Evolutionary conservation across 1,140 invertebrate genomes (phyloP), one percentile per base, ranked within the genome.

Genomic region (Mamestra configurata): DNA sequence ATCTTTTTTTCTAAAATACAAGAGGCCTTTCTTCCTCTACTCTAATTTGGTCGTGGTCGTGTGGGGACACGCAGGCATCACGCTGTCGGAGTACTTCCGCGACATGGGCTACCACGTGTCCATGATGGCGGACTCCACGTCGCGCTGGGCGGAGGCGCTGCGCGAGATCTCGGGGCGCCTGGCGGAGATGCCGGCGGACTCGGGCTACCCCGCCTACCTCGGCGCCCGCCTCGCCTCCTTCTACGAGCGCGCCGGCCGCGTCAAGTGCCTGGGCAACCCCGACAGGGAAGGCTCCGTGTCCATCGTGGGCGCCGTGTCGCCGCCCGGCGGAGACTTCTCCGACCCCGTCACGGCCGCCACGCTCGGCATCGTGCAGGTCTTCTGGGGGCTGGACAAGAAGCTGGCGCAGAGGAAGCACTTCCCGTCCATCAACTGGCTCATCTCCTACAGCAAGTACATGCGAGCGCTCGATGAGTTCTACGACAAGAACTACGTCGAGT

Each of bases 51-150:
- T n/a, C n/a, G n/a, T n/a, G n/a, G n/a, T n/a, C n/a, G n/a, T n/a
- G n/a, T n/a, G n/a, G n/a, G n/a, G n/a, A n/a, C n/a, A 4, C 5
- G 31, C 86, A 97, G 98, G 98, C 92, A 99, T 99, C 93, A 99
- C 99, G 0, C 95, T 99, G 1, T 99, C 99, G 27, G 99, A 99
- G 95, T 99, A 99, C 95, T 99, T 99, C 96, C 96, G 98, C 93
- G 99, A 99, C 94, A 99, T 99, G 99, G 99, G 99, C 95, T 99
- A 99, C 96, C 99, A 99, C 93, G 99, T 99, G 31, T 99, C 99
- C 76, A 99, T 99, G 99, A 99, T 99, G 99, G 99, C 99, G 88
- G 99, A 99, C 95, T 99, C 99, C n/a, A 99, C 99, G 13, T 99
- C 99, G 22, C 98, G 99, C 96, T 99, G 99, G 99, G 99, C 99